Base-by-base conservation (phyloP, 2,797 vertebrate species). In the Acropternis orthonyx region DNA sequence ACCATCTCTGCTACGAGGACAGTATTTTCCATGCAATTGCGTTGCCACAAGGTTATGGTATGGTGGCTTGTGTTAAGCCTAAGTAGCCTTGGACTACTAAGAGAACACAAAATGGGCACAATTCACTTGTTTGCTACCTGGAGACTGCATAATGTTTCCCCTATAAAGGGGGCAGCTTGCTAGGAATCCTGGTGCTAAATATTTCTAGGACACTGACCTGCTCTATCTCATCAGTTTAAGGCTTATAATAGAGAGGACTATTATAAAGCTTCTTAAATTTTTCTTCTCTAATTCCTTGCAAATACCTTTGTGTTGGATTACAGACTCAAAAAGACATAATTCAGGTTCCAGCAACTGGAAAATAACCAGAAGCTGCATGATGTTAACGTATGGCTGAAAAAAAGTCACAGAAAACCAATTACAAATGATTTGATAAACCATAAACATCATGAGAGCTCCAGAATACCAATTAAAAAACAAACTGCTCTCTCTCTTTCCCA, bases 1-100 rank as follows among this genome's bases (percentile, higher is more conserved):
- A 39, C 21, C 20, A 1, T 2, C 48, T 3, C 1, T 48, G 24
- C 36, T 24, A 9, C 0, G 4, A 66, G 30, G 14, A 56, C 17
- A 3, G 4, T 0, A 23, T 28, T 66, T 36, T 28, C 43, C 36
- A 32, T 14, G 23, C 21, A 67, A 13, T 3, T 46, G 14, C 51
- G 8, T 10, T 43, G 21, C 14, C 41, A 18, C 20, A 32, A 2
- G 8, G 22, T 15, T 49, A 30, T 2, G 59, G 22, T 49, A 30
- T 2, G 59, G 22, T 16, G 26, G 19, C 6, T 55, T 51, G 27
- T 27, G 8, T 32, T 59, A 27, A 43, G 61, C n/a, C n/a, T n/a
- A 32, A 39, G 54, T 19, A 7, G 54, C 39, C 87, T 59, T 49
- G 43, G 32, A 32, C 52, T 39, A 56, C 5, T 32, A 56, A 46